Percentiles rank a stretch among this genome's conserved stretches.
Evolutionary conservation across 2,888 invertebrate species (phyloP).

Genomic region (Parascotia fuliginaria): DNA sequence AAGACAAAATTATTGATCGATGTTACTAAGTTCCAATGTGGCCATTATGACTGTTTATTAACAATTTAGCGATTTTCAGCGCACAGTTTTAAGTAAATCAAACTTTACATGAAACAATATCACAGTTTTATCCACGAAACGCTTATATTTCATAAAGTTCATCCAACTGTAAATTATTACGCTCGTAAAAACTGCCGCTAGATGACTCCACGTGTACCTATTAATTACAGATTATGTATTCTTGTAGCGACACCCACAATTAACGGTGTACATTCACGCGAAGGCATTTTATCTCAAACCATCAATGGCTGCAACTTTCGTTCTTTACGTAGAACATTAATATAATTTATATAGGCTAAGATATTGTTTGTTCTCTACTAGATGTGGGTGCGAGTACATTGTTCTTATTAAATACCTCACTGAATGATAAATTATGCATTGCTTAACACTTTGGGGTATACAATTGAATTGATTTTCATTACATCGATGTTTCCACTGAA

Average conservation of each 20-base stretch:
- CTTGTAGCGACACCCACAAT: background rate
- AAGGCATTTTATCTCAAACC: slow-evolving; percentile 20
- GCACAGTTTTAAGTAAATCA: too few relatives aligned
- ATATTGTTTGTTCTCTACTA: background rate
- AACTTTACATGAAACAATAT: too few relatives aligned
- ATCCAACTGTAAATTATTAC: background rate
- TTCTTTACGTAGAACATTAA: slow-evolving; percentile 13
- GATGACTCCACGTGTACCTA: background rate
- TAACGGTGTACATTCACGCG: slow-evolving; percentile 16
- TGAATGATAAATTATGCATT: too few relatives aligned
- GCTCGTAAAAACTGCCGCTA: background rate
- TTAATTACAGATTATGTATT: background rate
- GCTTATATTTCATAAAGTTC: background rate
- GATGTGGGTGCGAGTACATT: background rate
- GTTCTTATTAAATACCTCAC: too few relatives aligned
- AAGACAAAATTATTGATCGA: too few relatives aligned
- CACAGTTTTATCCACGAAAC: too few relatives aligned
- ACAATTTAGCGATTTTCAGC: too few relatives aligned
- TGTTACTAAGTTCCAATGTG: too few relatives aligned
- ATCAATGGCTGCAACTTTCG: slow-evolving; percentile 37
- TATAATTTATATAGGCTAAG: background rate
- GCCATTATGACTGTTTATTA: too few relatives aligned
- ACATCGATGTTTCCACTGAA: too few relatives aligned
- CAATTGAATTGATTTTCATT: too few relatives aligned
- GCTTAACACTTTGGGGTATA: too few relatives aligned